phyloP scores from a whole-genome alignment of 2,888 invertebrate species.

The Hololepta plana region DNA sequence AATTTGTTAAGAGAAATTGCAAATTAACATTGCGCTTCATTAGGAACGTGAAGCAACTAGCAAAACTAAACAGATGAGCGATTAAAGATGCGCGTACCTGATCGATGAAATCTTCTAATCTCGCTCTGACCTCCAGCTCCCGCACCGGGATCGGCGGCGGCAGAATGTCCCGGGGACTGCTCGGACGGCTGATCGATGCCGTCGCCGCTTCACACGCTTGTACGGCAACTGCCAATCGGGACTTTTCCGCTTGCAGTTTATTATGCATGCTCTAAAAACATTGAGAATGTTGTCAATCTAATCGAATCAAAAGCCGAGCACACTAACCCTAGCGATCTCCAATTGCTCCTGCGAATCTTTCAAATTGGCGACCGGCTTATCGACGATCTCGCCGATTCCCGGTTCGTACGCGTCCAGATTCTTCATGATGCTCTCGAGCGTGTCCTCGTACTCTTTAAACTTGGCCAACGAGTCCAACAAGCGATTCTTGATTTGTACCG shows the following conservation, averaged over 20 bases:
- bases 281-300: neutral
- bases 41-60: too few relatives aligned
- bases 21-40: constrained; percentile 8
- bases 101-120: constrained; percentile 81
- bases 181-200: constrained; percentile 77
- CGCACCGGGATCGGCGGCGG: constrained; percentile 70
- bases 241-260: constrained; percentile 76
- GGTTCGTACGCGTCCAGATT: constrained; percentile 69
- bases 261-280: constrained; percentile 46
- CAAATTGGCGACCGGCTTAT: constrained; percentile 55
- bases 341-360: constrained; percentile 53
- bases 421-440: constrained; percentile 64
- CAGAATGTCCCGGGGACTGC: constrained; percentile 73
- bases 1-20: constrained; percentile 9
- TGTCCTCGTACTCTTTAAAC: constrained; percentile 87
- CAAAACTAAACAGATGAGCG: too few relatives aligned
- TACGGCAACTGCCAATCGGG: constrained; percentile 66
- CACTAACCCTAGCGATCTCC: constrained; percentile 53
- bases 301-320: constrained; percentile 3
- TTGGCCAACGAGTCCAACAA: constrained; percentile 75
- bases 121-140: constrained; percentile 67
- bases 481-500: constrained; percentile 76
- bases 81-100: constrained; percentile 46
- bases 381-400: constrained; percentile 51
- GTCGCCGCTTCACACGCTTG: constrained; percentile 89